Evolutionary conservation across 2,797 vertebrate species (phyloP), one percentile per base, ranked within the genome.

Genomic region (Rousettus madagascariensis): DNA sequence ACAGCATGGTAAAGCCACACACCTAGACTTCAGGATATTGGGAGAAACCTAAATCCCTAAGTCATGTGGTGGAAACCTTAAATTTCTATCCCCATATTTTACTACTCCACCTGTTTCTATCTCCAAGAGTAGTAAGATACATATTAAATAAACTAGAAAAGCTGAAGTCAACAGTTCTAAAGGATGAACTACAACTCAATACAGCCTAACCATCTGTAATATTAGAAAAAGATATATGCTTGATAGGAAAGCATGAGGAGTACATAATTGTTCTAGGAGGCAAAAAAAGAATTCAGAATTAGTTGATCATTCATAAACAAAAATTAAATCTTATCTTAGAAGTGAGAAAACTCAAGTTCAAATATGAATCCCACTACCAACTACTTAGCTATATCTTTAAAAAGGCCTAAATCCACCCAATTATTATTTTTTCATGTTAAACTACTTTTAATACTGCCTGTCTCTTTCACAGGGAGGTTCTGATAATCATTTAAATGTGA

Each of bases 71-170:
- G 13, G 61, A 59, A 92, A 90, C 51, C 41, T 77, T 57, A 80
- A 90, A 53, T 75, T 74, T 41, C 55, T 69, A 75, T 38, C 57
- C 78, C 51, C 16, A 30, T 17, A 68, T 82, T 89, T 90, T 46
- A 95, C 43, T 30, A 12, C 5, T 71, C 38, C 9, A 74, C 22
- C 61, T 74, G 83, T 55, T 68, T 69, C 65, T 57, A 36, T 63
- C 36, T 86, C 55, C 13, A 72, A 92, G 15, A 49, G 2, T 80
- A 77, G n/a, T 61, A 49, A 90, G 38, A 46, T 55, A 57, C 10
- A n/a, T 41, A 69, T 20, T 94, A 63, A 74, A 94, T 63, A 89
- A 49, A 93, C 20, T 36, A 63, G 2, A 88, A 97, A 95, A 65
- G 1, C 15, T 94, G 51, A 72, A 55, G 68, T 77, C 57, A 51